Conservation (phyloP, 92 coral and sea anemone genomes). For the Porites cylindrica region DNA sequence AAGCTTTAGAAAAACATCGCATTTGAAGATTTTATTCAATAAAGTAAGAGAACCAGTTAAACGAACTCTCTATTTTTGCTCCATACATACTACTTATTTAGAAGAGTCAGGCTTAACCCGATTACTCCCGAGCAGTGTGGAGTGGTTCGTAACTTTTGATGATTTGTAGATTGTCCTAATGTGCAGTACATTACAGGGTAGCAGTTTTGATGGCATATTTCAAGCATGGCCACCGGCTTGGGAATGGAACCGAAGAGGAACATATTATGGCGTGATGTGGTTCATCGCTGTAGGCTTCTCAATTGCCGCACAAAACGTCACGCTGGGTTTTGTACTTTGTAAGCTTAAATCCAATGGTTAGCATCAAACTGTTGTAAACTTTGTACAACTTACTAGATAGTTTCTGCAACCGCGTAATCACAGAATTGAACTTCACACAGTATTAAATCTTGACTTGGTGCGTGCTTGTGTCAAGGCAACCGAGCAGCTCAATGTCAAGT, state of each 20-base stretch:
- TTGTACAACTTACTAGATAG: not conserved
- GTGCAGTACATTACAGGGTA: too few relatives aligned
- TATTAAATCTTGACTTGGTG: not conserved
- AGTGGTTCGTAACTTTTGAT: not conserved
- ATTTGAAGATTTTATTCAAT: not conserved
- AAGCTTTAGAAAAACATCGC: not conserved
- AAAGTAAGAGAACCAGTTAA: conserved; percentile 16
- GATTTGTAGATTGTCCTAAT: too few relatives aligned
- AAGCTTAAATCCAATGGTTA: conserved; percentile 14
- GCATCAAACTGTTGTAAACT: conserved; percentile 33
- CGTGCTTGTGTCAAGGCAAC: not conserved
- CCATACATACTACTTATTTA: not conserved
- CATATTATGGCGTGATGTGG: conserved; percentile 35
- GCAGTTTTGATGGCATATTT: too few relatives aligned
- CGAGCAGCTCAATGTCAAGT: not conserved
- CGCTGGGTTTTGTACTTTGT: conserved; percentile 33
- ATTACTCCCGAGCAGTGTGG: not conserved
- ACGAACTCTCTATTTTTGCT: not conserved
- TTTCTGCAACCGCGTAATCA: not conserved
- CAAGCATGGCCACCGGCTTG: too few relatives aligned
- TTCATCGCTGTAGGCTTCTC: conserved; percentile 39
- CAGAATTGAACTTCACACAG: not conserved
- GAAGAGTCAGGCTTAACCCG: not conserved
- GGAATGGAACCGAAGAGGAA: too few relatives aligned
- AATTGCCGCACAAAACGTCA: conserved; percentile 32